These are phyloP conservation scores for Halcyon leucocephala DNA, from an alignment of 2,797 vertebrate genomes.

Conservation along the genomic window DNA sequence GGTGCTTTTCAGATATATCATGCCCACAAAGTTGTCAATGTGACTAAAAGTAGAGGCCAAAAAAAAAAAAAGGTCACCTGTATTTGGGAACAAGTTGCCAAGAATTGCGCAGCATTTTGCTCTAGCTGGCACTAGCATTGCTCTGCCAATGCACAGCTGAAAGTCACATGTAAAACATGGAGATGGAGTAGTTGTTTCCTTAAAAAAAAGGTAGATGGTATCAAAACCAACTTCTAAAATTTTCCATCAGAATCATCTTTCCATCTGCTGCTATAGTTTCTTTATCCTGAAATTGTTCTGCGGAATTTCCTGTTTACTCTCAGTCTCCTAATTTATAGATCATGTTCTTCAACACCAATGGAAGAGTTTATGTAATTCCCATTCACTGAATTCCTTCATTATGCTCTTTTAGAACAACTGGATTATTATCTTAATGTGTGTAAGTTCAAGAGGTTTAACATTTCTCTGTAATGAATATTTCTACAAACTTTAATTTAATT, in stretches of 20 bases:
- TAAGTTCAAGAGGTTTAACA: slow-evolving; percentile 29
- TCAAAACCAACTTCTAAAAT: slow-evolving; percentile 45
- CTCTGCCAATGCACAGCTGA: not conserved
- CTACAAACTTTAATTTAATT: not conserved
- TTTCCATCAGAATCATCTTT: slow-evolving; percentile 65
- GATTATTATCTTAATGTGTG: slow-evolving; percentile 28
- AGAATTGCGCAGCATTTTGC: not conserved
- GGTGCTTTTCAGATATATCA: not conserved
- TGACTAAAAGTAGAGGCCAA: not conserved
- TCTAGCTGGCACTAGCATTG: not conserved
- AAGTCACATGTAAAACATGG: not conserved
- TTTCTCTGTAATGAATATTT: not conserved
- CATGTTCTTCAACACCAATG: slow-evolving; percentile 40
- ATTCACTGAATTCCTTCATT: slow-evolving; percentile 49
- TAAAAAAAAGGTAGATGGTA: slow-evolving; percentile 46
- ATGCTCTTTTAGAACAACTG: slow-evolving; percentile 31
- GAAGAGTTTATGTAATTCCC: slow-evolving; percentile 61
- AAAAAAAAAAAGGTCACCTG: not conserved
- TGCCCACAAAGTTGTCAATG: not conserved
- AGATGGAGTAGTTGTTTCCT: not conserved
- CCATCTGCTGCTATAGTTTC: slow-evolving; percentile 70
- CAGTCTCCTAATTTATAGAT: slow-evolving; percentile 73
- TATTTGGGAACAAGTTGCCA: not conserved
- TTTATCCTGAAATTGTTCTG: slow-evolving; percentile 74
- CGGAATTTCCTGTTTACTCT: slow-evolving; percentile 78